phyloP scores from a whole-genome alignment of 2,888 invertebrate species.

The Lithophane leautieri region DNA sequence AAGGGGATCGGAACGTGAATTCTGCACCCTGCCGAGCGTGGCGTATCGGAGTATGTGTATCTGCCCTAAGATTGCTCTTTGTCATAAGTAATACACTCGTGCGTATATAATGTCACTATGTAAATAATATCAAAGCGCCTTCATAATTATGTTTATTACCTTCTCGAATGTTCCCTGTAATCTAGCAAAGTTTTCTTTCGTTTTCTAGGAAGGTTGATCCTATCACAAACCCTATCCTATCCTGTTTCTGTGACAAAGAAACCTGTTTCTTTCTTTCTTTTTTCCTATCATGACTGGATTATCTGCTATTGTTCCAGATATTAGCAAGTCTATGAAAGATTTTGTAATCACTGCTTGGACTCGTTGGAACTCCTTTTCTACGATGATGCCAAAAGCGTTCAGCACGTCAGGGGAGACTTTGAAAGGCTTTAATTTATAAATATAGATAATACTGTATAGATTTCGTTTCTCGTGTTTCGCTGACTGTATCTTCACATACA shows the following conservation, averaged over 20 bases:
- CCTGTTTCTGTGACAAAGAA: too few relatives aligned
- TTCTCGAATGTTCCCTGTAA: constrained; percentile 1
- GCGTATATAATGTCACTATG: constrained; percentile 3
- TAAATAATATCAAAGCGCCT: constrained; percentile 22
- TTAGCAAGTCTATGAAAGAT: constrained; percentile 78
- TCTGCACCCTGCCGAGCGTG: constrained; percentile 40
- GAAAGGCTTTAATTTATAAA: constrained; percentile 56
- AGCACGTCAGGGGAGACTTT: constrained; percentile 69
- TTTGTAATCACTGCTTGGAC: constrained; percentile 82
- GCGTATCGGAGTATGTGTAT: constrained; percentile 9
- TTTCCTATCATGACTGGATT: constrained; percentile 84
- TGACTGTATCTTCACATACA: neutral
- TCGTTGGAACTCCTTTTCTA: constrained; percentile 85
- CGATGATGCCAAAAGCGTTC: constrained; percentile 73
- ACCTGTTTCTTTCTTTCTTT: too few relatives aligned
- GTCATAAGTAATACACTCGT: constrained; percentile 30
- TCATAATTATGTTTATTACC: neutral
- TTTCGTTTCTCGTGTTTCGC: neutral
- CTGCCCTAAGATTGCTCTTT: constrained; percentile 25
- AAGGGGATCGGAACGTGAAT: constrained; percentile 54
- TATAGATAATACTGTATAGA: neutral
- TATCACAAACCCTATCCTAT: too few relatives aligned
- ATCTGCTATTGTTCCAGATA: constrained; percentile 82
- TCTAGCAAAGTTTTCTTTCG: neutral
- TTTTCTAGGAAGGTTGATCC: constrained; percentile 79